Evolutionary conservation across 1,140 invertebrate genomes (phyloP).

Genomic region (Plectrocnemia conspersa): DNA sequence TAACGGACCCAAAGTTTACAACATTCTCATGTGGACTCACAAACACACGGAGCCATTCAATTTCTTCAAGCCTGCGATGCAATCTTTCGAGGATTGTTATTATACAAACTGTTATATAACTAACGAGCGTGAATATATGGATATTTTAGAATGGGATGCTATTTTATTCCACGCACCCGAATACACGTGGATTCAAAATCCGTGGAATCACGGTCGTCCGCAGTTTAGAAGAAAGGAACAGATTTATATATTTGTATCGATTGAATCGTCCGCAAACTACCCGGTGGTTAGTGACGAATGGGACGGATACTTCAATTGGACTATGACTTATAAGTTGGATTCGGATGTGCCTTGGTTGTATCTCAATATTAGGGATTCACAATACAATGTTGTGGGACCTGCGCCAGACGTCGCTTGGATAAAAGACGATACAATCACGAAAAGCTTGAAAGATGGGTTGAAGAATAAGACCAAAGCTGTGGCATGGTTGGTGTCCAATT

Average conservation of each 20-base stretch:
- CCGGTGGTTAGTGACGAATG: constrained; percentile 39
- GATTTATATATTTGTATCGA: constrained; percentile 50
- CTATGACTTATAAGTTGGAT: constrained; percentile 54
- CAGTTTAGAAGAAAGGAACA: constrained; percentile 41
- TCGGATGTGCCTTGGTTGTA: constrained; percentile 52
- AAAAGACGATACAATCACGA: constrained; percentile 22
- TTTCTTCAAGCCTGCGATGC: constrained; percentile 34
- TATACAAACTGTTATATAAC: constrained; percentile 27
- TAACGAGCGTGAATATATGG: constrained; percentile 14
- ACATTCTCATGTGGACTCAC: constrained; percentile 29
- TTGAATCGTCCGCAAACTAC: constrained; percentile 49
- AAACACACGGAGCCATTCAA: constrained; percentile 22
- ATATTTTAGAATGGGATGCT: constrained; percentile 18
- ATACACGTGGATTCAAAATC: constrained; percentile 16
- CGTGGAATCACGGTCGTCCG: constrained; percentile 38
- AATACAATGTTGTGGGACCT: constrained; percentile 42
- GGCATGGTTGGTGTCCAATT: constrained; percentile 67
- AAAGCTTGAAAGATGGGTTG: constrained; percentile 32
- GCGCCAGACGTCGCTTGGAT: constrained; percentile 41
- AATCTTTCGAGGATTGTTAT: constrained; percentile 38
- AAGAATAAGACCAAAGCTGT: constrained; percentile 48
- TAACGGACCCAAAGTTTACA: no score
- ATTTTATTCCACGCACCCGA: constrained; percentile 26
- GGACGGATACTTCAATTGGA: constrained; percentile 57
- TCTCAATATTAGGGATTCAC: constrained; percentile 43